Evolutionary conservation across 2,797 vertebrate genomes (phyloP), one percentile per base, ranked within the genome.

Genomic region (Lemur catta): DNA sequence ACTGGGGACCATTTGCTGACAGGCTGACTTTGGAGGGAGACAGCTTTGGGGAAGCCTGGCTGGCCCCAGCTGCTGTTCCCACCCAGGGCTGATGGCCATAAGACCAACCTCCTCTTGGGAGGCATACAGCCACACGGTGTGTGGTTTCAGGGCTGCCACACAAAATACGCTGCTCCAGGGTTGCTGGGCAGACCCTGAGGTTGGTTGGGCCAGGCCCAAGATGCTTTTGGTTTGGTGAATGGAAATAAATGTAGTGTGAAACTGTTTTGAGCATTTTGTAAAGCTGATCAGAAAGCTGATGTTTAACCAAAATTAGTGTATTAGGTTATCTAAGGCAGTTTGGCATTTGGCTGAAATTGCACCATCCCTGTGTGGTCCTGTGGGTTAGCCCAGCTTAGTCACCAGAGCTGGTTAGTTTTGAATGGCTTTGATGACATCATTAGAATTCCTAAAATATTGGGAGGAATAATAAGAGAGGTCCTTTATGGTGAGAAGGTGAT

Each of bases 1-100:
- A 86, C 94, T 96, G 61, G 90, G 74, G 46, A 65, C 85, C 97
- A 95, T 97, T 98, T 97, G 96, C 71, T 97, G 98, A 98, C 89
- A 97, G 95, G 86, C 89, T 85, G 65, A 97, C 95, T 65, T 79
- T 76, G 63, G 20, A 57, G 55, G 33, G 24, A 97, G 96, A 98
- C 94, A 67, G 9, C 8, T 84, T 97, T 97, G 57, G 41, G 96
- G 97, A 97, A 98, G 63, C 28, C 74, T 28, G 75, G 76, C 94
- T 3, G 41, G 35, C 38, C 20, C 48, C 22, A 26, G 43, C 13
- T 22, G 4, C 18, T 4, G 12, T 87, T 55, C 79, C 90, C 38
- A 72, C 76, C 87, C 78, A 50, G 96, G 96, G 89, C 95, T 96
- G 96, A 98, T 97, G 97, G 96, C 97, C 95, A 52, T 15, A 63